Evolutionary conservation across 2,888 invertebrate species (phyloP).

Genomic region (Drosophila nr. medialis): DNA sequence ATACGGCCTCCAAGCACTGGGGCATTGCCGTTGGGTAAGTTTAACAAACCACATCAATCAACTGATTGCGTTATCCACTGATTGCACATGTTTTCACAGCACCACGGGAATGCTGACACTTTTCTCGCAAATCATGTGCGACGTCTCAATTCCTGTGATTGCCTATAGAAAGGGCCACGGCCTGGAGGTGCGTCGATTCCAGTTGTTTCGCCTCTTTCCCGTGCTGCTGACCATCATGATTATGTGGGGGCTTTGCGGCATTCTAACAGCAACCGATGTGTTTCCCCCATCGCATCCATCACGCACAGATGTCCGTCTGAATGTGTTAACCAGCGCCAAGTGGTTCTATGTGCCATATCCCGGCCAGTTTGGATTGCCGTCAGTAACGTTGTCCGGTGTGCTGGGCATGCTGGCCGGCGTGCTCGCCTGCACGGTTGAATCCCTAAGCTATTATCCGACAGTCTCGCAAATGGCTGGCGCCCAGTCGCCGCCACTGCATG

Average conservation of each 20-base stretch:
- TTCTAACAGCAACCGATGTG: constrained; percentile 88
- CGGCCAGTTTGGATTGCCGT: constrained; percentile 92
- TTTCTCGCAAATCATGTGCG: constrained; percentile 91
- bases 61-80: neutral
- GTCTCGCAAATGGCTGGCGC: constrained; percentile 93
- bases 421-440: constrained; percentile 91
- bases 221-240: constrained; percentile 90
- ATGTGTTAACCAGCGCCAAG: constrained; percentile 89
- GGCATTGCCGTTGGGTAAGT: constrained; percentile 91
- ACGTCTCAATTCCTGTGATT: constrained; percentile 87
- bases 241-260: constrained; percentile 91
- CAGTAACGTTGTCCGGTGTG: constrained; percentile 89
- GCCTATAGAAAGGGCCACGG: constrained; percentile 87
- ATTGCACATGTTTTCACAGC: constrained; percentile 71
- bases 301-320: constrained; percentile 89
- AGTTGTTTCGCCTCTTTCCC: constrained; percentile 92
- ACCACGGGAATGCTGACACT: constrained; percentile 91
- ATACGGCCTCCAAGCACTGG: constrained; percentile 93
- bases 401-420: constrained; percentile 92
- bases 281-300: constrained; percentile 89
- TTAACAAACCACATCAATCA: neutral
- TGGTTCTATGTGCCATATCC: constrained; percentile 94
- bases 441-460: constrained; percentile 96
- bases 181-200: constrained; percentile 87
- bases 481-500: constrained; percentile 93